phyloP scores from a whole-genome alignment of 1,140 invertebrate genomes.

The Ganaspis sp. region DNA sequence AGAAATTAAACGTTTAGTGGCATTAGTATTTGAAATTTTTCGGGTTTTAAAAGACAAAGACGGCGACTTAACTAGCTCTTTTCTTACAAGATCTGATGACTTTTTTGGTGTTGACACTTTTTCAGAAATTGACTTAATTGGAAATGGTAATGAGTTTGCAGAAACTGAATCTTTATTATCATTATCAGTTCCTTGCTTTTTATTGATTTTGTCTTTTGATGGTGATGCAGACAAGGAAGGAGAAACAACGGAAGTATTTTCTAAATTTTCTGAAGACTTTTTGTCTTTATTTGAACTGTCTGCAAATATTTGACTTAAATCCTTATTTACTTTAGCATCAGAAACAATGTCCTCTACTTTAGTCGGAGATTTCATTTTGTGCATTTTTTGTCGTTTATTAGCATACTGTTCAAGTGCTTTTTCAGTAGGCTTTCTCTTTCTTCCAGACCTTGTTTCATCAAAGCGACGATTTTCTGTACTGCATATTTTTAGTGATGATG shows the following conservation, averaged over 20 bases:
- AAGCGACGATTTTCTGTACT: slow-evolving; percentile 42
- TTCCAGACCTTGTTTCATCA: slow-evolving; percentile 70
- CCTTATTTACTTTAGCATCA: slow-evolving; percentile 14
- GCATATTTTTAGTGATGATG: neutral
- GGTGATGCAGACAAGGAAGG: neutral
- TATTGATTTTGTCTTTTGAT: neutral
- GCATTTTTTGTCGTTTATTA: slow-evolving; percentile 63
- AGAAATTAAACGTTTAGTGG: neutral
- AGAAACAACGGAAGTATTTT: neutral
- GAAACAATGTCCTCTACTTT: neutral
- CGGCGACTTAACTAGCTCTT: neutral
- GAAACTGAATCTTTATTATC: neutral
- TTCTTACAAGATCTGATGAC: neutral
- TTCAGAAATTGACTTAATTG: neutral
- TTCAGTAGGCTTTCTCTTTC: slow-evolving; percentile 72
- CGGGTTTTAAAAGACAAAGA: neutral
- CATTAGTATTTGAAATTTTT: neutral
- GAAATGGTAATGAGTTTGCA: neutral
- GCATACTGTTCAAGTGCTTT: slow-evolving; percentile 70
- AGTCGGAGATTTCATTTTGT: slow-evolving; percentile 50
- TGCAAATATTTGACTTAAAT: slow-evolving; percentile 14
- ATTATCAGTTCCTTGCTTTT: neutral
- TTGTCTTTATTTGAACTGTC: slow-evolving; percentile 6
- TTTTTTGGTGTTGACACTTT: neutral
- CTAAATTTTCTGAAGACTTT: slow-evolving; percentile 30